Base-by-base conservation (phyloP, 2,113 vertebrate species). In the Meleagris gallopavo region DNA sequence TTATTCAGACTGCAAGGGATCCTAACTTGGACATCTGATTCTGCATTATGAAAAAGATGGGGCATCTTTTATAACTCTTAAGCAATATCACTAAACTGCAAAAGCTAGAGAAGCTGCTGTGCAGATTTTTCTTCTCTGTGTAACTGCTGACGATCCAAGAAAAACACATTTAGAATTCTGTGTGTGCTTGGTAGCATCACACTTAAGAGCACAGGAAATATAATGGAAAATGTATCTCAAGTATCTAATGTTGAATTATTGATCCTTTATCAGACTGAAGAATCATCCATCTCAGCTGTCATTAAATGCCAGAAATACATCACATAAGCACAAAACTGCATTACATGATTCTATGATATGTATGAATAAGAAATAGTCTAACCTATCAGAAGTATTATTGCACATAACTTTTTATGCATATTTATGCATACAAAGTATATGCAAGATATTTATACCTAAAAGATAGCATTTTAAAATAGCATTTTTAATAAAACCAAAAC, bases 381-480 rank as follows among this genome's bases (percentile, higher is more conserved):
- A 54, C 80, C 80, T 95, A 89, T 94, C 70, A 88, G 93, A 95
- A 96, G 7, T 64, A 66, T 55, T 90, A 38, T 83, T 92, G 70
- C 34, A n/a, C 24, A 40, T 64, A 66, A 67, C 21, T 80, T 76
- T 95, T 69, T 83, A 84, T 89, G 85, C 54, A 89, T 76, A 91
- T 92, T 81, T 70, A 17, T 66, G 67, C 60, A 67, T 38, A 87
- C 88, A 86, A 88, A 89, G 32, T 54, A 52, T 43, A 78, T 90
- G 46, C 38, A 9, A 96, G 78, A 94, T 40, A 62, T 55, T 29
- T 95, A 80, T 50, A 41, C 50, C 10, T 24, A 86, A 64, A 64
- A 89, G 48, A 65, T 45, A 58, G 57, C 62, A 92, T 85, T 91
- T 77, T 88, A 93, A 92, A 82, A 76, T 78, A 41, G 0, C 27